phyloP scores from a whole-genome alignment of 2,797 vertebrate genomes.

The Sebastes umbrosus region DNA sequence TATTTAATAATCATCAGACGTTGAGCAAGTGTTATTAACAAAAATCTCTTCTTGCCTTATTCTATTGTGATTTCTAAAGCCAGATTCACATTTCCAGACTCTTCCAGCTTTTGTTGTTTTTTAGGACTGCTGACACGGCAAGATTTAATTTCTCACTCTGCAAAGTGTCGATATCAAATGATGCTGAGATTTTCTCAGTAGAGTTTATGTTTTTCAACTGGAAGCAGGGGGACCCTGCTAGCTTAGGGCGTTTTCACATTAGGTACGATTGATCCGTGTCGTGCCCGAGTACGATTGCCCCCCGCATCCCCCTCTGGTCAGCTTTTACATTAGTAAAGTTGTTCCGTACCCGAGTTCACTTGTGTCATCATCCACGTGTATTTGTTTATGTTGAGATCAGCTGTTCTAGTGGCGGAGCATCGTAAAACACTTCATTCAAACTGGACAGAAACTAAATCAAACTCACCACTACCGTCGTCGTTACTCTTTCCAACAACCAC shows the following conservation, averaged over 20 bases:
- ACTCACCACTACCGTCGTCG: too few species aligned
- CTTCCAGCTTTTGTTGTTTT: not conserved
- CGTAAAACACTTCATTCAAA: too few species aligned
- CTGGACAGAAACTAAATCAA: too few species aligned
- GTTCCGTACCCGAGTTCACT: too few species aligned
- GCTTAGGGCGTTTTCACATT: not conserved
- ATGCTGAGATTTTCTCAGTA: not conserved
- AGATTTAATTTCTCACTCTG: not conserved
- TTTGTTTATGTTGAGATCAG: too few species aligned
- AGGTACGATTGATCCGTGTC: too few species aligned
- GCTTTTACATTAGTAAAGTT: too few species aligned
- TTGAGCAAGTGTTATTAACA: not conserved
- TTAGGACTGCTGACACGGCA: not conserved
- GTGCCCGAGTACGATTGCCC: too few species aligned
- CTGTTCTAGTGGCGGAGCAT: too few species aligned
- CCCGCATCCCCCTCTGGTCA: too few species aligned
- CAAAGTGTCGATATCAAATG: not conserved
- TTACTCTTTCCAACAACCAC: too few species aligned
- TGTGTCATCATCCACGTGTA: too few species aligned
- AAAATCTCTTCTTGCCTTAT: conserved; percentile 3
- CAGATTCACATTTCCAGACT: not conserved
- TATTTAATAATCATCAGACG: not conserved
- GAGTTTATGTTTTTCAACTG: not conserved
- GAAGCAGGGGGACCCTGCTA: not conserved
- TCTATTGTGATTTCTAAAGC: not conserved